Base-by-base conservation (phyloP, 1,140 invertebrate species). In the Archivesica marissinica region DNA sequence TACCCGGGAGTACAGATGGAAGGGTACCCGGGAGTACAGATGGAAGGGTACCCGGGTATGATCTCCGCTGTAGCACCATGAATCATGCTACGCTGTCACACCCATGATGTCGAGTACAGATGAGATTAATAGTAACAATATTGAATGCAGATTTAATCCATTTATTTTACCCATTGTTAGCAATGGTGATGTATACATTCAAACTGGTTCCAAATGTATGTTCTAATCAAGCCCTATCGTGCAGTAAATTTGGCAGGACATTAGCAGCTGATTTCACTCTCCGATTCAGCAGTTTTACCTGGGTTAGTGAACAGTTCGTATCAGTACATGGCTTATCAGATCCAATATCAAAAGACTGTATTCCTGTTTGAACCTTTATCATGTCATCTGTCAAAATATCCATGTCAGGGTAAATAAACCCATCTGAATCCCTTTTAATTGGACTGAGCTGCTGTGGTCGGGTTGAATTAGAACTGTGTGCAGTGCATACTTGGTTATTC, bases 331-430 rank as follows among this genome's bases (percentile, higher is more conserved):
- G 59, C n/a, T 44, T 28, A 25, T 33, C 11, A 9, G 47, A 54
- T n/a, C 38, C 52, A 41, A 79, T 59, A 2, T 79, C 39, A 64
- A 25, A 28, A 66, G 56, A 47, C 77, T 79, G 77, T n/a, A 35
- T 44, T 11, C 79, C 79, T 54, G 79, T 15, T 39, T 83, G 52
- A 17, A 83, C 23, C 38, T 83, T 83, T 23, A 83, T 64, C 70
- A 83, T 75, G 56, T 83, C 80, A 74, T 83, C 80, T 28, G 80
- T 83, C 0, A 83, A 30, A 20, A 83, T 47, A 47, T 83, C 80
- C 41, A n/a, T 80, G 38, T 89, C 82, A 54, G 86, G 88, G 64
- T 89, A 89, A 52, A 89, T 88, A 70, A 89, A 89, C 30, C 85
- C 86, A 79, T 88, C 87, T 61, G 61, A 59, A 25, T 66, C 77